phyloP scores from a whole-genome alignment of 2,888 invertebrate species.

The Tetragnatha montana region DNA sequence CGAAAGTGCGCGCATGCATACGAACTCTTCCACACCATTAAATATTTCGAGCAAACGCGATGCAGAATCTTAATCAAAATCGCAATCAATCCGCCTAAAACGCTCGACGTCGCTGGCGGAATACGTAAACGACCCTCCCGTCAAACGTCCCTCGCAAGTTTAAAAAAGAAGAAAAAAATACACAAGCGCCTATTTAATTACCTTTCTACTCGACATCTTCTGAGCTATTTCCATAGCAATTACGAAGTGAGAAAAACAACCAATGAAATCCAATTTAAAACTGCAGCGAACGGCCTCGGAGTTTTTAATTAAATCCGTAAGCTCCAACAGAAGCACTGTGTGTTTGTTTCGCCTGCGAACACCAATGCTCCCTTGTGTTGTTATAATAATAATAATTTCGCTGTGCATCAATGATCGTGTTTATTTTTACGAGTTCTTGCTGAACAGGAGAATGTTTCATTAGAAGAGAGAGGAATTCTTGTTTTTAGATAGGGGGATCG shows the following conservation, averaged over 20 bases:
- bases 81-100: not conserved
- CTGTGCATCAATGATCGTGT: not conserved
- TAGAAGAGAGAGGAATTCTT: not conserved
- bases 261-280: not conserved
- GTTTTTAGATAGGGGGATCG: not conserved
- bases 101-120: not conserved
- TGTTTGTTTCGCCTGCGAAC: not conserved
- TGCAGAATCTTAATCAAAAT: not conserved
- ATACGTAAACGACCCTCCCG: not conserved
- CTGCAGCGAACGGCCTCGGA: not conserved
- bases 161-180: not conserved
- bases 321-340: not conserved
- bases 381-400: not conserved
- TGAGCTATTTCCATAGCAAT: not conserved
- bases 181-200: not conserved
- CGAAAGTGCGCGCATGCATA: too few species aligned
- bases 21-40: not conserved
- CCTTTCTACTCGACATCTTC: not conserved
- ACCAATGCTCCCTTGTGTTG: not conserved
- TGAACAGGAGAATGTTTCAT: not conserved
- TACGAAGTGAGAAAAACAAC: not conserved
- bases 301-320: not conserved
- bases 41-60: not conserved
- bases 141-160: not conserved
- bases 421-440: not conserved